Base-by-base conservation (phyloP, 92 coral and sea anemone species). In the Hydrozoanthus gracilis region DNA sequence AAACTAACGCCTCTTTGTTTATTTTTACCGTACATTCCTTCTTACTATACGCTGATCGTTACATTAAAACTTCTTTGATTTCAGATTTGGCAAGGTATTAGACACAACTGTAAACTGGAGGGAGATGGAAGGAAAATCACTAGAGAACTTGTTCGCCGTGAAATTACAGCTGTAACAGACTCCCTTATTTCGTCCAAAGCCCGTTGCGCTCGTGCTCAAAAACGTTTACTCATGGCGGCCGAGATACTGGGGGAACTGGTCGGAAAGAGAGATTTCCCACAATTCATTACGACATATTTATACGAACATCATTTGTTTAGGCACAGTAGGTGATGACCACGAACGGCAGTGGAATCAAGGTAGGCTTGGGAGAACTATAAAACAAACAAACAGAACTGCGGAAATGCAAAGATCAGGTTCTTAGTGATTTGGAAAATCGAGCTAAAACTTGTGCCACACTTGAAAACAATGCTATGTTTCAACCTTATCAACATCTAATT, bases 1-100 rank as follows among this genome's bases (percentile, higher is more conserved):
- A 27, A 27, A 27, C 39, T 27, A 27, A 27, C 2, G 39, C 39
- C 39, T 27, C 39, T 27, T 27, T 27, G 39, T 27, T 27, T 27
- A 27, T 27, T 58, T 11, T 58, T 16, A 15, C 64, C 17, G 15
- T 4, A 2, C 64, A 58, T 16, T 3, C 16, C 12, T 58, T 14
- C 2, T 8, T 58, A 58, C 15, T 58, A 27, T 68, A 11, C 47
- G 10, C 14, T 6, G 47, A 6, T 7, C 14, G 50, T 11, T 49
- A 39, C 16, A n/a, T 74, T 16, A 39, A 27, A 8, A 0, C 15
- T 9, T 11, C 20, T 76, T 49, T 71, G 62, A 5, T 64, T 16
- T 15, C 86, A 94, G 98, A 79, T 94, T 18, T 94, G 95, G 98
- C 98, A 94, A 78, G 98, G 92, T n/a, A 84, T 94, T 83, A 92